These are phyloP conservation scores for Ciconia boyciana DNA, from an alignment of 2,113 vertebrate species.

Conservation along the genomic window DNA sequence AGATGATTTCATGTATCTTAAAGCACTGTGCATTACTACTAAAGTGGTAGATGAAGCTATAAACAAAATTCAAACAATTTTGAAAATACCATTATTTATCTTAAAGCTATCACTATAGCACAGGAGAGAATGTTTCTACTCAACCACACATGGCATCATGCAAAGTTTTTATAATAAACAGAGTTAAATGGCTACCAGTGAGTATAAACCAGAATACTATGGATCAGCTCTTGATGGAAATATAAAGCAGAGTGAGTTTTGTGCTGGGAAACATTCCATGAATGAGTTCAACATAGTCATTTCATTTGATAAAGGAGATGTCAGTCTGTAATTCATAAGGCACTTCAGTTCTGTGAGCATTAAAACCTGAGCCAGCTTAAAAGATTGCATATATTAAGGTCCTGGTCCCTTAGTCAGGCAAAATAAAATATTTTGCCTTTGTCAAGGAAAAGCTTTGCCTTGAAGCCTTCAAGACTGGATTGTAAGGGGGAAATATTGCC, in stretches of 20 bases:
- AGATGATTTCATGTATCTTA: background rate
- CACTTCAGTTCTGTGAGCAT: background rate
- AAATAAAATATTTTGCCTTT: slow-evolving; percentile 31
- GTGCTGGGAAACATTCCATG: background rate
- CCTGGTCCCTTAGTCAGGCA: background rate
- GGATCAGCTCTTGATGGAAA: background rate
- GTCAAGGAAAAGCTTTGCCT: background rate
- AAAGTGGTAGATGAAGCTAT: slow-evolving; percentile 1
- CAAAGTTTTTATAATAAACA: background rate
- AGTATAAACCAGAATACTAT: background rate
- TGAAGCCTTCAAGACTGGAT: background rate
- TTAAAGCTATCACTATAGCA: background rate
- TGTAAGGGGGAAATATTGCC: slow-evolving; percentile 7
- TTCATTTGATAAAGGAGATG: slow-evolving; percentile 9
- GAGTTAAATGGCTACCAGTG: background rate
- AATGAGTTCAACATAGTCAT: background rate
- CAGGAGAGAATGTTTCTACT: background rate
- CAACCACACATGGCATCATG: background rate
- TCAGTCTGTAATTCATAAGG: background rate
- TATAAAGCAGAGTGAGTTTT: background rate
- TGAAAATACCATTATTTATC: background rate
- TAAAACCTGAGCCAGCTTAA: background rate
- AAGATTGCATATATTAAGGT: slow-evolving; percentile 14
- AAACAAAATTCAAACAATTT: slow-evolving; percentile 6
- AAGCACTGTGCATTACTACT: background rate